A percentile compares a stretch with the other conserved stretches of the same genome.
These are phyloP conservation scores for Syngnathoides biaculeatus DNA, from an alignment of 2,113 vertebrate species.

Conservation along the genomic window DNA sequence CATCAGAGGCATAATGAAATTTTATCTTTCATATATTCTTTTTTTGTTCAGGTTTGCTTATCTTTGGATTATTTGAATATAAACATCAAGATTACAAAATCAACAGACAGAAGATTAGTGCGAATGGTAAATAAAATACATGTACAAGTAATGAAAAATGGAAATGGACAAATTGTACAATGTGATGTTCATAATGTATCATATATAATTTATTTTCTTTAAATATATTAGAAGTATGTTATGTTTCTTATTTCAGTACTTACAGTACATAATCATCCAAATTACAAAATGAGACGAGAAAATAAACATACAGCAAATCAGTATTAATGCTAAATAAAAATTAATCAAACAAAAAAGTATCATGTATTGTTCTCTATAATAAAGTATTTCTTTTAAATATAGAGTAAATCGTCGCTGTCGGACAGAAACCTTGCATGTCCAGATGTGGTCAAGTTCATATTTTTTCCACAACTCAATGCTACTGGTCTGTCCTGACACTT, in stretches of 20 bases:
- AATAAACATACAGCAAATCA: not conserved
- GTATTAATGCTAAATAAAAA: not conserved
- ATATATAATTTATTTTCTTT: not conserved
- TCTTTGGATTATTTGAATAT: conserved; percentile 35
- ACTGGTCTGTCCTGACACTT: not conserved
- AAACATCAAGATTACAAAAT: not conserved
- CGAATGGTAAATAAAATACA: not conserved
- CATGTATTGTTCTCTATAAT: not conserved
- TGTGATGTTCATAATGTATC: not conserved
- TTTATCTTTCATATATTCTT: not conserved
- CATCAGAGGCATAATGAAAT: not conserved
- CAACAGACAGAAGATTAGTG: too few species aligned
- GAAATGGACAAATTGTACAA: not conserved
- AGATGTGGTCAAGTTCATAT: not conserved
- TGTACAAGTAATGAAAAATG: not conserved
- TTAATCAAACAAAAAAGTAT: not conserved
- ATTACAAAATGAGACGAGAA: not conserved
- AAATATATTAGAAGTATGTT: not conserved
- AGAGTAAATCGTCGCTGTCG: not conserved
- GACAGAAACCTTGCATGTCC: not conserved
- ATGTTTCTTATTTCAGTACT: not conserved
- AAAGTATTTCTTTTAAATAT: not conserved
- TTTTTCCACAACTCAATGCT: not conserved
- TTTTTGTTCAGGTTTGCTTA: not conserved
- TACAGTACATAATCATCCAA: conserved; percentile 11